Evolutionary conservation across 2,888 invertebrate genomes (phyloP), one percentile per base, ranked within the genome.

Genomic region (Blomia tropicalis): DNA sequence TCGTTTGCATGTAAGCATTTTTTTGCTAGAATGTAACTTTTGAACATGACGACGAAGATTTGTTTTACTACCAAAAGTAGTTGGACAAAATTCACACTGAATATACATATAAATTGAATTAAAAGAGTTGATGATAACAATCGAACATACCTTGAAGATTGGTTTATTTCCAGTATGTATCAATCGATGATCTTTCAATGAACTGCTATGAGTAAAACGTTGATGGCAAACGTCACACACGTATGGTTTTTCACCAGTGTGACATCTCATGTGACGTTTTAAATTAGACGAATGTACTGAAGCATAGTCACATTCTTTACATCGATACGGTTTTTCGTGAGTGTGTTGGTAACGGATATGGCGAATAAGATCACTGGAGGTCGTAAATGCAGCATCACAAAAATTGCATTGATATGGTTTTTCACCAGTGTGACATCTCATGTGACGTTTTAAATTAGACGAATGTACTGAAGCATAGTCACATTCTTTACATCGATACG

Each of bases 211-310:
- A 0, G n/a, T n/a, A 93, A 92, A 75, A 96, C 95, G 69, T 89
- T 80, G n/a, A n/a, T n/a, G n/a, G n/a, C 95, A 79, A 43, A 78
- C 73, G 63, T 78, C 77, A 70, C 79, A 79, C 67, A 76, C 75
- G 66, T 79, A 79, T 0, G 79, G 79, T 65, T 75, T 75, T 54
- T 71, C 70, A 14, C 71, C 69, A 43, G 41, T 19, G 22, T 27
- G 4, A 17, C 17, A 25, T 32, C 2, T 19, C n/a, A 29, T 19
- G 19, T 32, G 5, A 30, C n/a, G 22, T 17, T 19, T 30, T 70
- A 96, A 76, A 75, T 96, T 96, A 76, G 95, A 95, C 30, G 92
- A 93, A 75, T 96, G 95, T 3, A 93, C 93, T 64, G 91, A 91
- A 43, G 95, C 93, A 73, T 96, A 96, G 0, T 90, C 89, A 77